phyloP scores from a whole-genome alignment of 2,113 vertebrate genomes.

The Heterotis niloticus region DNA sequence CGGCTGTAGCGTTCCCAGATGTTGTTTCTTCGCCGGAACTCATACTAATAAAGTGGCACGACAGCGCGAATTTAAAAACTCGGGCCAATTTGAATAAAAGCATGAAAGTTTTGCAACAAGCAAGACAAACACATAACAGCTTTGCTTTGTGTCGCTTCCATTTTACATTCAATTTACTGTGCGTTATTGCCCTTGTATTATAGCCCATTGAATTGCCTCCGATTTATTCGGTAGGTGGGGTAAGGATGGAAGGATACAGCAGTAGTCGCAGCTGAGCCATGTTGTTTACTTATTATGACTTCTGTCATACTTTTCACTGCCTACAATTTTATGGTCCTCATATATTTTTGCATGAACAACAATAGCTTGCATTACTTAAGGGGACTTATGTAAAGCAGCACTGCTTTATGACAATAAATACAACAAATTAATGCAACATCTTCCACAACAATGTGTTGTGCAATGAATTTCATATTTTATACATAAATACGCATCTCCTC shows the following conservation, averaged over 20 bases:
- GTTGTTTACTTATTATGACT: not conserved
- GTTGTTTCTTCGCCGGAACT: too few species aligned
- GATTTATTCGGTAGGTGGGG: not conserved
- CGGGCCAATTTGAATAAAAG: too few species aligned
- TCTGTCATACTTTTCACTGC: not conserved
- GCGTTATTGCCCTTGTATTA: too few species aligned
- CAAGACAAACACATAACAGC: too few species aligned
- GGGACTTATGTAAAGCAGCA: not conserved
- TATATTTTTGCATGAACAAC: not conserved
- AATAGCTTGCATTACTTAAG: conserved; percentile 3
- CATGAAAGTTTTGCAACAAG: too few species aligned
- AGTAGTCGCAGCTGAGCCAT: not conserved
- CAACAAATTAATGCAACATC: not conserved
- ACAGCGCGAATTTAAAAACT: too few species aligned
- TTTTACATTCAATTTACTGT: too few species aligned
- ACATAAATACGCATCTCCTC: not conserved
- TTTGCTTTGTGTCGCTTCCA: too few species aligned
- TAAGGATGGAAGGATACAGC: not conserved
- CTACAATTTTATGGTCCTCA: not conserved
- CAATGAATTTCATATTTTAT: not conserved
- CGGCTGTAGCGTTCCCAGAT: too few species aligned
- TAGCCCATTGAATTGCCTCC: not conserved
- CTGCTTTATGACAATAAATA: conserved; percentile 1
- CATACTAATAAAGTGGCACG: too few species aligned
- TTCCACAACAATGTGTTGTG: not conserved